Base-by-base conservation (phyloP, 2,113 vertebrate genomes). In the Hippocampus barbouri region DNA sequence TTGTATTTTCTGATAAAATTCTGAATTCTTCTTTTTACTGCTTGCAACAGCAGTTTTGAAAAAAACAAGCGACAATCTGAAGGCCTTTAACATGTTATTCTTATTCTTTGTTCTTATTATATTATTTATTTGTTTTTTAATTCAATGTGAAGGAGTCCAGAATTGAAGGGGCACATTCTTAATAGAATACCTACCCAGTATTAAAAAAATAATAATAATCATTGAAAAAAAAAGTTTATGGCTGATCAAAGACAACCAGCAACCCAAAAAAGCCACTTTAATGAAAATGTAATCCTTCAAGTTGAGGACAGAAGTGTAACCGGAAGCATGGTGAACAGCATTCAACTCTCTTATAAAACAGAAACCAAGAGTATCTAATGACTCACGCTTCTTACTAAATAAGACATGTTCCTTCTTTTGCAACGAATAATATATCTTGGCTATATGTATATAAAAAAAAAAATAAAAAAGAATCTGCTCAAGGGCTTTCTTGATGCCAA, bases 281-380 rank as follows among this genome's bases (percentile, higher is more conserved):
- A 62, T 34, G 16, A 62, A 38, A 64, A 9, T 11, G 1, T 20
- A 30, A 40, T 65, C 21, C 40, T 47, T 66, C 14, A 66, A 66
- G n/a, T 47, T 25, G 64, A 47, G n/a, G 43, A 45, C 11, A 14
- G 20, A 23, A 65, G 41, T 66, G 64, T 16, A 41, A 47, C n/a
- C 27, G 64, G 64, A 62, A 54, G 47, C 45, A 56, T 16, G 21
- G 45, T 25, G 27, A 25, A 53, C 6, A 49, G 34, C 23, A 59
- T 79, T 72, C 38, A 65, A 41, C 49, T 60, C 0, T 9, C 49
- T 41, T 41, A 41, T 20, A 63, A 41, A 10, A 66, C 60, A 25
- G 64, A 47, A 66, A 64, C 60, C 71, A 45, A 30, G 21, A 30
- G 41, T 40, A 30, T 65, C 51, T 69, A 43, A 20, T 57, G 5